A percentile compares a stretch with the other conserved stretches of the same genome.
Evolutionary conservation across 1,140 invertebrate species (phyloP).

Genomic region (Apocrypta bakeri): DNA sequence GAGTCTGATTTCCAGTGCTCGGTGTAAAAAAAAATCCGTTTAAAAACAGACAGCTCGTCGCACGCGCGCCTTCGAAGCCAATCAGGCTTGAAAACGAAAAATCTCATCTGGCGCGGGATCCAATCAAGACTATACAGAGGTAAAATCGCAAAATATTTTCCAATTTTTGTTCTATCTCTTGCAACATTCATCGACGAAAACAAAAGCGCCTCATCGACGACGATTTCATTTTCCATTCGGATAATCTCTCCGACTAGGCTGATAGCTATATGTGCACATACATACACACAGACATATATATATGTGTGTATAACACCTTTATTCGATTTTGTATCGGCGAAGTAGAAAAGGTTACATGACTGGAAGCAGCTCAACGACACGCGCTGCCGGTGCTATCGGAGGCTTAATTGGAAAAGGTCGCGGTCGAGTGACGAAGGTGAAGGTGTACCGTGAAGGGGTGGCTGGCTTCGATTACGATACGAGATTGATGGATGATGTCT

Average conservation of each 20-base stretch:
- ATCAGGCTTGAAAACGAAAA: background rate
- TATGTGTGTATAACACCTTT: too few species aligned
- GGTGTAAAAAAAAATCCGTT: background rate
- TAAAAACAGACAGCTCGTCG: background rate
- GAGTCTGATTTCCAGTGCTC: background rate
- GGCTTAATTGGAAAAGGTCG: constrained; percentile 14
- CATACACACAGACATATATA: too few species aligned
- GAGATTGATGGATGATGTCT: background rate
- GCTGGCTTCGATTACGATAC: background rate
- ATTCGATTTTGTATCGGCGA: background rate
- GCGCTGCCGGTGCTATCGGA: background rate
- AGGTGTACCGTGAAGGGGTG: background rate
- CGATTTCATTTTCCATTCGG: constrained; percentile 2
- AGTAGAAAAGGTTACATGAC: background rate
- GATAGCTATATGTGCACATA: too few species aligned
- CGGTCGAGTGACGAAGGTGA: background rate
- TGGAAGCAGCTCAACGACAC: background rate
- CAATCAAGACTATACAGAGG: background rate
- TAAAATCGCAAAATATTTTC: constrained; percentile 5
- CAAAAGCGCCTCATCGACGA: background rate
- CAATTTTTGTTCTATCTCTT: background rate
- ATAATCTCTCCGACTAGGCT: background rate
- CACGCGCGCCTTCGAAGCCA: background rate
- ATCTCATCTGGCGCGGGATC: background rate
- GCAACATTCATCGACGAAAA: background rate